Conservation (phyloP, 2,797 vertebrate genomes). For the Enteromius trimaculatus region DNA sequence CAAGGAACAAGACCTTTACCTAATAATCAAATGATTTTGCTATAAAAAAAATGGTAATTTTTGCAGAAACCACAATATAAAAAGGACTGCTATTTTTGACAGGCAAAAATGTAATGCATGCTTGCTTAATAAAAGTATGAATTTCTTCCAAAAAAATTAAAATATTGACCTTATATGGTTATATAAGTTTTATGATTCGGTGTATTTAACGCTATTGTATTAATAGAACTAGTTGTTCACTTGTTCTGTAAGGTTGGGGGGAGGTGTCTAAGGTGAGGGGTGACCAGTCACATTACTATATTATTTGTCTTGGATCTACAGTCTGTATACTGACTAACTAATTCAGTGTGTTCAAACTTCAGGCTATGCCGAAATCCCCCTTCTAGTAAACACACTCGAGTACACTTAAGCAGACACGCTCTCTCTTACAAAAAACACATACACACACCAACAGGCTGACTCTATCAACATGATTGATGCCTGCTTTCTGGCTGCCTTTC, state of each 20-base stretch:
- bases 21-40: too few relatives aligned
- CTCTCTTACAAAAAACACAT: conserved; percentile 15
- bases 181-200: neutral
- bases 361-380: conserved; percentile 32
- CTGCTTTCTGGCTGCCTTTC: conserved; percentile 53
- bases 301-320: conserved; percentile 16
- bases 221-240: neutral
- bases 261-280: neutral
- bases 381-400: conserved; percentile 34
- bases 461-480: conserved; percentile 55
- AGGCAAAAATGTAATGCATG: too few relatives aligned
- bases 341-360: conserved; percentile 42
- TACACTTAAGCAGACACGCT: conserved; percentile 43
- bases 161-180: neutral
- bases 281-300: neutral
- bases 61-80: neutral
- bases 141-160: too few relatives aligned
- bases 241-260: neutral
- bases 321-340: conserved; percentile 16
- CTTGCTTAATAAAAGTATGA: too few relatives aligned
- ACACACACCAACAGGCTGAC: conserved; percentile 44
- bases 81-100: too few relatives aligned
- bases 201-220: neutral
- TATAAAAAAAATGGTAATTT: neutral
- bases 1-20: too few relatives aligned